Conservation (phyloP, 2,113 vertebrate genomes). For the Diglossa brunneiventris region DNA sequence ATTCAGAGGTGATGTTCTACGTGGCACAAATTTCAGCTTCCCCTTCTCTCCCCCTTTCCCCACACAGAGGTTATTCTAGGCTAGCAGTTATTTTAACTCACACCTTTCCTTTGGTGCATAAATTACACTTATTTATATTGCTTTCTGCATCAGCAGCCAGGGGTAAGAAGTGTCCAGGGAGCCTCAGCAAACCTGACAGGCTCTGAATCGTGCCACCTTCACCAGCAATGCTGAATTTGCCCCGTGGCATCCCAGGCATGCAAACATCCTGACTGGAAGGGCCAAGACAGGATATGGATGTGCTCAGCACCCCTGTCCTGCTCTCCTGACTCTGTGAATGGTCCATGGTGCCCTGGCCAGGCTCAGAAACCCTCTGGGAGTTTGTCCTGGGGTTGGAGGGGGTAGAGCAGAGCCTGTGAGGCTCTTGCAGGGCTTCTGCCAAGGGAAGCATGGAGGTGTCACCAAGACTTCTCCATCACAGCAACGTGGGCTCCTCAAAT, state of each 20-base stretch:
- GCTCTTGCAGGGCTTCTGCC: not conserved
- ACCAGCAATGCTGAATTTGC: not conserved
- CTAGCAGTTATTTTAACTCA: not conserved
- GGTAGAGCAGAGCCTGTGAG: not conserved
- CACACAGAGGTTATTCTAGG: not conserved
- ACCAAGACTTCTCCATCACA: not conserved
- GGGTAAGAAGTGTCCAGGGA: not conserved
- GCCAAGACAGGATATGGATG: accelerated
- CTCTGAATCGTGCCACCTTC: not conserved
- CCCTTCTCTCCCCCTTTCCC: not conserved
- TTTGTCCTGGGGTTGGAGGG: not conserved
- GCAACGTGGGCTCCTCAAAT: not conserved
- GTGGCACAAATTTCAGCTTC: not conserved
- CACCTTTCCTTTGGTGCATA: slow-evolving; percentile 40
- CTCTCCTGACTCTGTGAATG: not conserved
- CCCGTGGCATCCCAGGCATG: not conserved
- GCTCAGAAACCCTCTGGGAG: not conserved
- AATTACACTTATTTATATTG: slow-evolving; percentile 14
- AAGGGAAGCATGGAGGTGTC: not conserved
- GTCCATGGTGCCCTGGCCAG: not conserved
- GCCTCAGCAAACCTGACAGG: not conserved
- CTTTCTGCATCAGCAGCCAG: slow-evolving; percentile 4
- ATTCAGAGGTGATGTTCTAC: not conserved
- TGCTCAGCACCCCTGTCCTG: not conserved
- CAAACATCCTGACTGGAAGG: not conserved